These are phyloP conservation scores for Acheta domesticus DNA, from an alignment of 2,888 invertebrate species.

Conservation along the genomic window DNA sequence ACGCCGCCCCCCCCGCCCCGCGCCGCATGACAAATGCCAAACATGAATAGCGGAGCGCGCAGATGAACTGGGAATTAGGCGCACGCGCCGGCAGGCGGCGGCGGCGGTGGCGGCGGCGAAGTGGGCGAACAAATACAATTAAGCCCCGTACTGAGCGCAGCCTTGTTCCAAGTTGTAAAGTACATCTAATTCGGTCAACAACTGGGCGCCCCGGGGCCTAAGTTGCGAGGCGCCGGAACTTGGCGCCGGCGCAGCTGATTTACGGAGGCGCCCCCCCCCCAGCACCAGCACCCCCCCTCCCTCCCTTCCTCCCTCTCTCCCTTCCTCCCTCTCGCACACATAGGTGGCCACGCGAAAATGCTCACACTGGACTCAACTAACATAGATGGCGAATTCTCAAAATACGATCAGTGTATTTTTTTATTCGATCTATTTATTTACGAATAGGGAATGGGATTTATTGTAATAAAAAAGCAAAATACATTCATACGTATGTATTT, in stretches of 20 bases:
- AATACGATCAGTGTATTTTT: no score
- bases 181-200: slow-evolving; percentile 18
- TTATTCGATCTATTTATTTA: no score
- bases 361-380: no score
- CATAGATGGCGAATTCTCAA: no score
- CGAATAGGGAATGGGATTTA: no score
- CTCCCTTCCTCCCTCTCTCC: background rate
- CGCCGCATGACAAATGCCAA: background rate
- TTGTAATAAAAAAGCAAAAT: no score
- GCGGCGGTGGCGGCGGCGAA: background rate
- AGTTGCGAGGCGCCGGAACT: background rate
- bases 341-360: no score
- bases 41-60: background rate
- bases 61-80: background rate
- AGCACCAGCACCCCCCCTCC: background rate
- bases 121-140: background rate
- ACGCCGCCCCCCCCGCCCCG: no score
- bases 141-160: background rate
- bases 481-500: no score
- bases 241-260: background rate
- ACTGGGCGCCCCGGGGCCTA: background rate
- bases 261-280: background rate
- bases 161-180: background rate
- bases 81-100: background rate
- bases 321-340: background rate